Evolutionary conservation across 2,888 invertebrate genomes (phyloP).

Genomic region (Cheiracanthium punctorium): DNA sequence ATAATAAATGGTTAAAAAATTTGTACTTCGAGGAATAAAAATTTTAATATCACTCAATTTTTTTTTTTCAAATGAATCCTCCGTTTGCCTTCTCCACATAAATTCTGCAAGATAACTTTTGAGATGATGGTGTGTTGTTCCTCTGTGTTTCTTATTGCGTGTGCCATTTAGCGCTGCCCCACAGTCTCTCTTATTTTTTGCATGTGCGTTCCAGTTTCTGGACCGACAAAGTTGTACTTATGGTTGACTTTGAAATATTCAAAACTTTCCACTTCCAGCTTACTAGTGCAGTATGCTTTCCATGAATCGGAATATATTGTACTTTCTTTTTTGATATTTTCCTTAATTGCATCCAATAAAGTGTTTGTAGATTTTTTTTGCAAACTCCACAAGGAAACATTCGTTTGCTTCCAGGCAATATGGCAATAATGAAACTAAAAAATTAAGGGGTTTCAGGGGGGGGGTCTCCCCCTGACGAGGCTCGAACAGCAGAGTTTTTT

Average conservation of each 20-base stretch:
- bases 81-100: slow-evolving; percentile 22
- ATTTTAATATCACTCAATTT: slow-evolving; percentile 15
- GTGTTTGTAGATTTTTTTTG: too few species aligned
- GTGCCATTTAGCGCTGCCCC: slow-evolving; percentile 22
- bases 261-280: slow-evolving; percentile 20
- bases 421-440: too few species aligned
- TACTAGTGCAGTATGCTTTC: too few species aligned
- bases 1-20: neutral
- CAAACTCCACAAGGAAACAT: too few species aligned
- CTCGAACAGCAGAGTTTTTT: too few species aligned
- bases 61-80: slow-evolving; percentile 19
- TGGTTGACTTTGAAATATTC: slow-evolving; percentile 19
- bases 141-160: slow-evolving; percentile 28
- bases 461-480: too few species aligned
- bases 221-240: slow-evolving; percentile 26
- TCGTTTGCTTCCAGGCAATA: too few species aligned
- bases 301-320: too few species aligned
- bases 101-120: slow-evolving; percentile 15
- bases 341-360: too few species aligned
- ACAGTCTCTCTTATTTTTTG: slow-evolving; percentile 23
- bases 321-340: too few species aligned
- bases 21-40: neutral
- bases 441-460: too few species aligned
- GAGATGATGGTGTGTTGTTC: neutral
- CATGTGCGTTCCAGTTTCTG: slow-evolving; percentile 30